A percentile compares a stretch with the other conserved stretches of the same genome.
Conservation (phyloP, 2,888 invertebrate species). For the Phaonia tiefii region DNA sequence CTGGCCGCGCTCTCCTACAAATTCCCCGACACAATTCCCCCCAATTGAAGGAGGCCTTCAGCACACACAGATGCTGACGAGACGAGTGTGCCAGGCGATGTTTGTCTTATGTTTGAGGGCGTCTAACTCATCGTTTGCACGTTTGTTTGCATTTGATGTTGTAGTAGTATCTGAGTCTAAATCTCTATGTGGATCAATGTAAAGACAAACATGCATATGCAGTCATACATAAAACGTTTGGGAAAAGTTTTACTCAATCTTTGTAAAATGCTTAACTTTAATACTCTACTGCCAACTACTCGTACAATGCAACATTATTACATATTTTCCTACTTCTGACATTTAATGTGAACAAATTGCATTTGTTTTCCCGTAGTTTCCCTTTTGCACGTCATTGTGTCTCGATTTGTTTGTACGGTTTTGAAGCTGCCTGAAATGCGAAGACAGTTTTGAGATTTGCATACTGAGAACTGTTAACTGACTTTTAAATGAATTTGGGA, state of each 20-base stretch:
- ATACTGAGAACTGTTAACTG: too few relatives aligned
- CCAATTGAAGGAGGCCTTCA: too few relatives aligned
- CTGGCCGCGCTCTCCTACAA: neutral
- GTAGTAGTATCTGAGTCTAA: constrained; percentile 8
- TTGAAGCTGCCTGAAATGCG: too few relatives aligned
- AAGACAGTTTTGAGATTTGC: too few relatives aligned
- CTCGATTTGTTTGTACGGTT: neutral
- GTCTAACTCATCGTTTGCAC: constrained; percentile 9
- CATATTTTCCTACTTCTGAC: constrained; percentile 47
- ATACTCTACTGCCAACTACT: too few relatives aligned
- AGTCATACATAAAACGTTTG: constrained; percentile 23
- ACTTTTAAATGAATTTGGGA: too few relatives aligned
- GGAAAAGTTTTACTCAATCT: constrained; percentile 46
- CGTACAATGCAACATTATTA: too few relatives aligned
- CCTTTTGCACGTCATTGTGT: neutral
- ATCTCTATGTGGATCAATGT: neutral
- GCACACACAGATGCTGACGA: too few relatives aligned
- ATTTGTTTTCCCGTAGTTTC: too few relatives aligned
- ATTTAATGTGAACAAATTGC: constrained; percentile 64
- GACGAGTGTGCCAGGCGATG: neutral
- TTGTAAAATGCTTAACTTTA: too few relatives aligned
- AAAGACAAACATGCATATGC: neutral
- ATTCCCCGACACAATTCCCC: neutral
- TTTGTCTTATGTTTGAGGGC: constrained; percentile 5
- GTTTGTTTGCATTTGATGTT: constrained; percentile 11